phyloP scores from a whole-genome alignment of 2,113 vertebrate genomes.

The Aegithalos caudatus region DNA sequence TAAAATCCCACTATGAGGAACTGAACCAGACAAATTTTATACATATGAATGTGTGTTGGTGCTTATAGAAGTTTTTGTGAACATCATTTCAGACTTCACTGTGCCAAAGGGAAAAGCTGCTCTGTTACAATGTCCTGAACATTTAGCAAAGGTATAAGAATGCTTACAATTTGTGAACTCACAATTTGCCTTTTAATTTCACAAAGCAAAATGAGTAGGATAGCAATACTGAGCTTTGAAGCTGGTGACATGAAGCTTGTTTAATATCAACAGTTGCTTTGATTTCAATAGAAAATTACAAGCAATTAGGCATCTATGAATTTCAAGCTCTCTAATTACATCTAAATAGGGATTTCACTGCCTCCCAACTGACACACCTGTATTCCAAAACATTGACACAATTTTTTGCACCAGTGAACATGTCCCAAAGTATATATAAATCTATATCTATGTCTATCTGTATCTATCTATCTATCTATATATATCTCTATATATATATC shows the following conservation, averaged over 20 bases:
- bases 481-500: neutral
- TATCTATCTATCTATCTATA: neutral
- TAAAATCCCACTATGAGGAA: neutral
- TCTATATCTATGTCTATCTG: neutral
- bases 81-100: neutral
- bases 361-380: neutral
- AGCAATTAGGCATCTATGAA: conserved; percentile 10
- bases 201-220: neutral
- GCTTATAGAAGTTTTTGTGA: neutral
- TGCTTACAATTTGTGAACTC: neutral
- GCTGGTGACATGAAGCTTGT: neutral
- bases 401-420: neutral
- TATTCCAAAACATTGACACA: neutral
- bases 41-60: neutral
- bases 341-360: neutral
- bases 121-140: neutral
- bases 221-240: conserved; percentile 3
- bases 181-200: neutral
- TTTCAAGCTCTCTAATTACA: conserved; percentile 36
- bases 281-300: conserved; percentile 7
- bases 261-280: neutral
- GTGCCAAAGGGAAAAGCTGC: neutral
- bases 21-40: neutral
- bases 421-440: neutral
- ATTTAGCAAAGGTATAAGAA: neutral